These are phyloP conservation scores for Eupithecia centaureata DNA, from an alignment of 2,888 invertebrate genomes.

Conservation along the genomic window DNA sequence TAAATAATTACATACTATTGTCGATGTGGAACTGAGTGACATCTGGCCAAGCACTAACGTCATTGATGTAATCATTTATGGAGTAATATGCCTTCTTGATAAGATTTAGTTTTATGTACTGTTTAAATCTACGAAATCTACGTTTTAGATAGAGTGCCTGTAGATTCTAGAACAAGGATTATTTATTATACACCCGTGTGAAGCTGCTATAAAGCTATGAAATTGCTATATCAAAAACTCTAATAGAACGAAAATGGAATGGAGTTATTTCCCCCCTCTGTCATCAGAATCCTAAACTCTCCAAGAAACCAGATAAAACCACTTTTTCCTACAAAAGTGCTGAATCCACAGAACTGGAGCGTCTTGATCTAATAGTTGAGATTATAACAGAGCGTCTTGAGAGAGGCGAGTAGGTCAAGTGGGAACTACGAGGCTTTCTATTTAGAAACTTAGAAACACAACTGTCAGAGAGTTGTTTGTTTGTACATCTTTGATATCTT, in stretches of 20 bases:
- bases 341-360: neutral
- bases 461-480: neutral
- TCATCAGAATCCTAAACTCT: neutral
- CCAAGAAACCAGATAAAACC: neutral
- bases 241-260: neutral
- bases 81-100: too few species aligned
- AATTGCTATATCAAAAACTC: too few species aligned
- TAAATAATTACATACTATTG: too few species aligned
- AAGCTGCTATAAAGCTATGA: too few species aligned
- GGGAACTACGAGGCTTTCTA: slow-evolving; percentile 1
- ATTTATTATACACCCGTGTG: too few species aligned
- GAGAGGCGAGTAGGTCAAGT: neutral
- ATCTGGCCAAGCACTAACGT: too few species aligned
- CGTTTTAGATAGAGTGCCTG: too few species aligned
- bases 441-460: neutral
- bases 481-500: neutral
- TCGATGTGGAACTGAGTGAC: too few species aligned
- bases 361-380: slow-evolving; percentile 2
- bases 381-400: neutral
- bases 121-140: too few species aligned
- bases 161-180: too few species aligned
- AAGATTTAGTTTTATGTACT: too few species aligned
- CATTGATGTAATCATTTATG: too few species aligned
- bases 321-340: neutral
- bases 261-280: neutral